Conservation (phyloP, 1,140 invertebrate species). For the Homarus americanus region DNA sequence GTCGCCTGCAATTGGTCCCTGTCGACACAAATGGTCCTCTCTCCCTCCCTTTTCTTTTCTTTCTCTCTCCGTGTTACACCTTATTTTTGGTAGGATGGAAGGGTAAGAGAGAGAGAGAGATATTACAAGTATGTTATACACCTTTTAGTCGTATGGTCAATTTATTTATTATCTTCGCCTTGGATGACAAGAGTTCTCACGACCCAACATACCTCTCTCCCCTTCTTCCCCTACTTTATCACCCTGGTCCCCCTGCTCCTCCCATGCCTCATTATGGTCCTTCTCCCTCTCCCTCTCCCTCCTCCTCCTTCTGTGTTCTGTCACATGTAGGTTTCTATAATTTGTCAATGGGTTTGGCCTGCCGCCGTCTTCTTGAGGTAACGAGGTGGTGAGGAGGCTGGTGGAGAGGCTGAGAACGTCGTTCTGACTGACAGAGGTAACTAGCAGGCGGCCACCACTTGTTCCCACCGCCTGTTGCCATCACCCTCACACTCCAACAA, state of each 20-base stretch:
- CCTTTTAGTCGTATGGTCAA: too few relatives aligned
- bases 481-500: not conserved
- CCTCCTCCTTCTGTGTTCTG: not conserved
- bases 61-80: not conserved
- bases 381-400: conserved; percentile 30
- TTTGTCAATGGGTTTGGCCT: conserved; percentile 67
- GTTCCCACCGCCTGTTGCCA: conserved; percentile 32
- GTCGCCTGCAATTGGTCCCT: conserved; percentile 35
- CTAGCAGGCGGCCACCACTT: conserved; percentile 2
- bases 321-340: conserved; percentile 54
- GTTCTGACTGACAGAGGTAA: too few relatives aligned
- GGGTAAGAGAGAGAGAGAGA: not conserved
- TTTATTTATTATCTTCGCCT: too few relatives aligned
- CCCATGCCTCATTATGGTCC: not conserved
- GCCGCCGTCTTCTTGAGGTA: conserved; percentile 48
- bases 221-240: not conserved
- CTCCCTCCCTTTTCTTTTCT: conserved; percentile 8
- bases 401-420: too few relatives aligned
- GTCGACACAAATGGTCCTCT: conserved; percentile 16
- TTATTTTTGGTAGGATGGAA: not conserved
- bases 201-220: too few relatives aligned
- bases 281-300: not conserved
- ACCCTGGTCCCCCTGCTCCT: not conserved
- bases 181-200: too few relatives aligned
- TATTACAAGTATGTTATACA: too few relatives aligned